These are phyloP conservation scores for Brevipalpus yothersi DNA, from an alignment of 1,140 invertebrate species.

Conservation along the genomic window DNA sequence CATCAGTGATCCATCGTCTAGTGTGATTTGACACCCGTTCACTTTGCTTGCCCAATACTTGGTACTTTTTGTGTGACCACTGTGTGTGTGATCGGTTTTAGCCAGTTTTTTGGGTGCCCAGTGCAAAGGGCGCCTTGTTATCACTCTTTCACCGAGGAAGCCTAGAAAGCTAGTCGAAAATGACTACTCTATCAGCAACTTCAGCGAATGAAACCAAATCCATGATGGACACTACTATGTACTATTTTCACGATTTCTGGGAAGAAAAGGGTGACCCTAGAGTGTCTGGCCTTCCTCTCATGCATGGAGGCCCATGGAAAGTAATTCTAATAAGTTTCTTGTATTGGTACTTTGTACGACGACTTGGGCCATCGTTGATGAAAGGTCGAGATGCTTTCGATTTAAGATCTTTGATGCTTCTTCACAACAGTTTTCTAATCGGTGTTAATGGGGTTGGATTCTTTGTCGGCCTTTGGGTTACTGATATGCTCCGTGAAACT, in stretches of 20 bases:
- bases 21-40: too few relatives aligned
- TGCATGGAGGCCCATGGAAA: slow-evolving; percentile 3
- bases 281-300: slow-evolving; percentile 24
- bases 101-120: too few relatives aligned
- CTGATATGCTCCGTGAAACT: neutral
- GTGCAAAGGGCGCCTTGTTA: too few relatives aligned
- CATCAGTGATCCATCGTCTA: too few relatives aligned
- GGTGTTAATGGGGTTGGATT: slow-evolving; percentile 1
- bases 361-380: slow-evolving; percentile 24
- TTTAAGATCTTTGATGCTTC: slow-evolving; percentile 18
- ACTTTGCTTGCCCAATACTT: too few relatives aligned
- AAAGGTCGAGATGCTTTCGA: slow-evolving; percentile 20
- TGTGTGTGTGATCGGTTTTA: too few relatives aligned
- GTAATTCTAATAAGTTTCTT: slow-evolving; percentile 36
- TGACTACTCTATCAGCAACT: neutral
- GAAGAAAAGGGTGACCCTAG: slow-evolving; percentile 4
- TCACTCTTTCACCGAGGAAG: too few relatives aligned
- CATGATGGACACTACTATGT: neutral
- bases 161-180: too few relatives aligned
- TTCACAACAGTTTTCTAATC: slow-evolving; percentile 22
- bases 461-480: neutral
- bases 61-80: too few relatives aligned
- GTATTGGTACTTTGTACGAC: slow-evolving; percentile 59
- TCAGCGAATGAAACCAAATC: neutral
- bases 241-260: slow-evolving; percentile 7